Evolutionary conservation across 2,888 invertebrate species (phyloP), one percentile per base, ranked within the genome.

Genomic region (Acleris cristana): DNA sequence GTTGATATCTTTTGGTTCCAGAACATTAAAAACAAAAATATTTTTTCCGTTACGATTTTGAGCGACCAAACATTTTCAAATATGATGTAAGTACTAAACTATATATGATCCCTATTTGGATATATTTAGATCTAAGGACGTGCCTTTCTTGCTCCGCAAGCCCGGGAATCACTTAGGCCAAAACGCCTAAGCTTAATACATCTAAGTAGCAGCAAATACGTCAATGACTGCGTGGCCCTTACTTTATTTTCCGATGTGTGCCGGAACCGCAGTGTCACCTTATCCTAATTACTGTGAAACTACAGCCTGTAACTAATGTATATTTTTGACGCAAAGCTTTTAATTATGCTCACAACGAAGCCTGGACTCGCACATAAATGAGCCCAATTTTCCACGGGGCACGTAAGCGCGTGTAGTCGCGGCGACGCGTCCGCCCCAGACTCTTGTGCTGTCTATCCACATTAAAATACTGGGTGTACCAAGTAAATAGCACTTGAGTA

Each of bases 391-490:
- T 57, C 61, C 61, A 53, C 56, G 45, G 56, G 52, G 45, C 48
- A 45, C 57, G 53, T 57, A 73, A 64, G 70, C 57, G 73, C 65
- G 66, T 72, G 72, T 76, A 74, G 72, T 69, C 66, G 61, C 54
- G 63, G 60, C 65, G 71, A 65, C 70, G 65, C 62, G 80, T 74
- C 80, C 74, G 66, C 34, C 23, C 30, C n/a, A 64, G 48, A 68
- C 74, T 70, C 74, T 78, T 78, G 78, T 79, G 69, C 75, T 79
- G 79, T 74, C 79, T 40, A 57, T 76, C 72, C 53, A 71, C 69
- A 62, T 56, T 64, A 70, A 73, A 68, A 72, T 72, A 67, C 69
- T 68, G 70, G 69, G 67, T 68, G 64, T 69, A 64, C 68, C 40
- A 70, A 68, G 72, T 72, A 73, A 73, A 73, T 66, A 64, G 64